Base-by-base conservation (phyloP, 2,113 vertebrate genomes). In the Sarotherodon lohbergeri region DNA sequence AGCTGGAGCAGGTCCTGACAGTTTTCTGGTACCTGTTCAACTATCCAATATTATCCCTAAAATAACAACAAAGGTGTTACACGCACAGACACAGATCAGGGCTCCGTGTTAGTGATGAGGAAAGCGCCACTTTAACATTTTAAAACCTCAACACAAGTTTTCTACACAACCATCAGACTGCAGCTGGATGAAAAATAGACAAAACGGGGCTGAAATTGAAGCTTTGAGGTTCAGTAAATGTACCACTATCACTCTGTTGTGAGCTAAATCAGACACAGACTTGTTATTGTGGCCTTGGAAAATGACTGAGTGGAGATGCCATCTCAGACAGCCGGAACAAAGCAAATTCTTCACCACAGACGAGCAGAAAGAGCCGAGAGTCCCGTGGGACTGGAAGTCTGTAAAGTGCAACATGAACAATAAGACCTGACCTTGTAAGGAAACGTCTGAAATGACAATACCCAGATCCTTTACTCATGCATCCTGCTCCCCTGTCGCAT, bases 241-340 rank as follows among this genome's bases (percentile, higher is more conserved):
- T 89, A 80, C 68, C 22, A 71, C 80, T 81, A 90, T 88, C 85
- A 61, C 36, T 73, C 63, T 63, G 56, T 81, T 83, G 80, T 56
- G 6, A 83, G 86, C 90, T 86, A 89, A 94, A 93, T 93, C 83
- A 78, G 79, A 93, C 86, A 55, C 83, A 81, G 68, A 81, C 89
- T 84, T 92, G 91, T 93, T 91, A 90, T 92, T 93, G 91, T 88
- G 88, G 90, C 68, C 82, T 52, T 82, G 84, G 73, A 39, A 94
- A 95, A 92, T 89, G 27, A 94, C 34, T 68, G 86, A 81, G 61
- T 89, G 73, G 48, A 87, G 66, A 83, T 82, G 84, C 89, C 80
- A 82, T 91, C 88, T 78, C n/a, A 91, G 80, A 91, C 56, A 22
- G 39, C 19, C 17, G 39, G 83, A 29, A 68, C n/a, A 82, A 83